These are phyloP conservation scores for Tetragnatha montana DNA, from an alignment of 2,888 invertebrate genomes.

Conservation along the genomic window DNA sequence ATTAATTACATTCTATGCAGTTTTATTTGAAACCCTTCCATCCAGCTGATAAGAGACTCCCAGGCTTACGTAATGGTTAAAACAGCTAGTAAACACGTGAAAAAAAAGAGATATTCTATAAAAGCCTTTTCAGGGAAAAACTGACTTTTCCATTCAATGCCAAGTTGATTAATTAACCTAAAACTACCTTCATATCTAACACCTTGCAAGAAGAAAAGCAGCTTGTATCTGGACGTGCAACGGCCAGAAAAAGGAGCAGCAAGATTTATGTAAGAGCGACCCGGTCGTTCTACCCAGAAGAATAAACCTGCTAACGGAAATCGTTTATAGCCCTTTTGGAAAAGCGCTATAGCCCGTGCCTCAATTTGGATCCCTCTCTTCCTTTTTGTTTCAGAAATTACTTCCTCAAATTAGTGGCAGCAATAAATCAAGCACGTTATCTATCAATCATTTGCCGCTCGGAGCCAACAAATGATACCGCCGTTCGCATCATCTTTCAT, in stretches of 20 bases:
- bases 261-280: not conserved
- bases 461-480: constrained; percentile 35
- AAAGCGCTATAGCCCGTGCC: not conserved
- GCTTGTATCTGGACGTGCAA: not conserved
- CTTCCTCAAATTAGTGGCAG: constrained; percentile 23
- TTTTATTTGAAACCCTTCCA: too few relatives aligned
- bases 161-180: not conserved
- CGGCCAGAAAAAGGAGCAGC: not conserved
- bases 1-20: too few relatives aligned
- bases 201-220: not conserved
- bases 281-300: not conserved
- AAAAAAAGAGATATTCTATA: too few relatives aligned
- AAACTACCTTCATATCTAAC: not conserved
- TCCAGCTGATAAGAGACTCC: too few relatives aligned
- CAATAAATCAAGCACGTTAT: constrained; percentile 19
- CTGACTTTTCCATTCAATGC: not conserved
- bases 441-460: constrained; percentile 20
- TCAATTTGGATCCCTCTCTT: not conserved
- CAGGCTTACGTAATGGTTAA: too few relatives aligned
- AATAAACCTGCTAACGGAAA: constrained; percentile 4
- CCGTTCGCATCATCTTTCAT: constrained; percentile 8
- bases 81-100: too few relatives aligned
- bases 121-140: not conserved
- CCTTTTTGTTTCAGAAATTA: constrained; percentile 11
- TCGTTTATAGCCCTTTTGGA: constrained; percentile 6